These are phyloP conservation scores for Tiliqua scincoides DNA, from an alignment of 2,113 vertebrate genomes.

Conservation along the genomic window DNA sequence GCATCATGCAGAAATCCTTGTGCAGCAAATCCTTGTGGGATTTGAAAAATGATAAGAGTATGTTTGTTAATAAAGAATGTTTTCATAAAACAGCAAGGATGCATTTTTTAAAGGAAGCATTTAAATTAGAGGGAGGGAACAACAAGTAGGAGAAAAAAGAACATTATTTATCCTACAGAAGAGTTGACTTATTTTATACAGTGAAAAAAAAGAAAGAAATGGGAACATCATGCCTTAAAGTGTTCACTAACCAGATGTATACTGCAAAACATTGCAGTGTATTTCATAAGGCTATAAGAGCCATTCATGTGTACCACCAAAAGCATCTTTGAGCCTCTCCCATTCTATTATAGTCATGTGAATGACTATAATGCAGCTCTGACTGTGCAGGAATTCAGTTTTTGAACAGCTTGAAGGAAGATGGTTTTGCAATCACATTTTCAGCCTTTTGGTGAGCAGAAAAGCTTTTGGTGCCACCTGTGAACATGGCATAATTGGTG, in stretches of 20 bases:
- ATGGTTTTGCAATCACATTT: background rate
- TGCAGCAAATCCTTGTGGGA: background rate
- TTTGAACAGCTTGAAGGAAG: background rate
- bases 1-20: conserved; percentile 29
- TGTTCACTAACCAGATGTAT: conserved; percentile 1
- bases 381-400: background rate
- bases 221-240: conserved; percentile 3
- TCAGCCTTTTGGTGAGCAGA: background rate
- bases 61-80: conserved; percentile 8
- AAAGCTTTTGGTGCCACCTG: background rate
- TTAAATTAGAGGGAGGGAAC: conserved; percentile 20
- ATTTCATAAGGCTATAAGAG: conserved; percentile 25
- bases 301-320: background rate
- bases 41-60: background rate
- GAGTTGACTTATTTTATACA: conserved; percentile 47
- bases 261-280: conserved; percentile 1
- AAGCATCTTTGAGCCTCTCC: background rate
- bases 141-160: conserved; percentile 10
- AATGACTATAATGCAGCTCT: background rate
- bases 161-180: background rate
- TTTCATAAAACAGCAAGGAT: conserved; percentile 26
- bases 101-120: conserved; percentile 50
- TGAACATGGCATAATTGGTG: background rate
- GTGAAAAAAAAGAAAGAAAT: conserved; percentile 1
- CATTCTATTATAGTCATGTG: background rate